Evolutionary conservation across 2,113 vertebrate genomes (phyloP).

Genomic region (Glaucomys volans): DNA sequence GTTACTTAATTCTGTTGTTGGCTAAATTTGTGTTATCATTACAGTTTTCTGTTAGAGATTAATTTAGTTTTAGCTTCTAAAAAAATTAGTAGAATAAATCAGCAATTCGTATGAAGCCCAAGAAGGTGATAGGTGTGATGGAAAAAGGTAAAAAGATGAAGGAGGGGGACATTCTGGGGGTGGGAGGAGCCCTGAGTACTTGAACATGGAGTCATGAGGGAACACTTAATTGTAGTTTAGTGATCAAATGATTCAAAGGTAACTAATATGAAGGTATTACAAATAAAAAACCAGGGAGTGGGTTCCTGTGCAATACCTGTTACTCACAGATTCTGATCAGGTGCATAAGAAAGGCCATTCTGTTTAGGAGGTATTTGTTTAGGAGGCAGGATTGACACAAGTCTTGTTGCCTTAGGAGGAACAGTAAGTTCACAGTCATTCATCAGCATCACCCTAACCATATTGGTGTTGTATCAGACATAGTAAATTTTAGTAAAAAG

Average conservation of each 20-base stretch:
- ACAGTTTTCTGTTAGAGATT: neutral
- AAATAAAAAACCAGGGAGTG: neutral
- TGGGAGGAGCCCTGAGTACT: too few relatives aligned
- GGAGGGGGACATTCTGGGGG: neutral
- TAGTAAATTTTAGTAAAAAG: constrained; percentile 1
- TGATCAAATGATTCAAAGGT: neutral
- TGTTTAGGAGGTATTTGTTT: neutral
- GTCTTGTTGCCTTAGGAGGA: neutral
- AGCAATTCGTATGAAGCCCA: neutral
- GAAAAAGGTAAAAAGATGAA: neutral
- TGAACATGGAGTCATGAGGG: neutral
- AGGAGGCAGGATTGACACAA: neutral
- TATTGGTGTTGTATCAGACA: neutral
- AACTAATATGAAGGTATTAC: neutral
- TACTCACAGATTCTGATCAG: neutral
- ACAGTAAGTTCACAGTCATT: neutral
- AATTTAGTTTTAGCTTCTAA: neutral
- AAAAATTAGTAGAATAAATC: neutral
- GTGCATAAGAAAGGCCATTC: neutral
- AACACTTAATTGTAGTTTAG: neutral
- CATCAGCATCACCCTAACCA: neutral
- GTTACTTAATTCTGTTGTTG: constrained; percentile 15
- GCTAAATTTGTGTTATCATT: neutral
- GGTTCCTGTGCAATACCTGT: neutral
- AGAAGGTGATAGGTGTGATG: neutral